These are phyloP conservation scores for Mechanitis messenoides DNA, from an alignment of 2,888 invertebrate genomes.

Conservation along the genomic window DNA sequence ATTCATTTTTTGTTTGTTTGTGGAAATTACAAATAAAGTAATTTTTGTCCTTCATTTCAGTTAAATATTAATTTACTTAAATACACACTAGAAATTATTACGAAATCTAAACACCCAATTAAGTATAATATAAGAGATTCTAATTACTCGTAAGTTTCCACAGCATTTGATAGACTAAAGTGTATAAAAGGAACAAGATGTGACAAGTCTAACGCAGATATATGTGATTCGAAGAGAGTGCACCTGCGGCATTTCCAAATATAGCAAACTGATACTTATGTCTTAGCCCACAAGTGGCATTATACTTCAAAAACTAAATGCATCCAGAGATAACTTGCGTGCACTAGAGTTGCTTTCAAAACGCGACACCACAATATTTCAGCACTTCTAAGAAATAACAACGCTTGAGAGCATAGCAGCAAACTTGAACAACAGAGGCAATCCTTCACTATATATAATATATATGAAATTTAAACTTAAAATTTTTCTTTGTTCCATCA, in stretches of 20 bases:
- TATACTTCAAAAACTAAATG: constrained; percentile 37
- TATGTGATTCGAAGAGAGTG: constrained; percentile 68
- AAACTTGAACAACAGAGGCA: constrained; percentile 55
- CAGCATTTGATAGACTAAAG: constrained; percentile 32
- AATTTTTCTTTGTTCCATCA: constrained; percentile 20
- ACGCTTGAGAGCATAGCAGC: constrained; percentile 58
- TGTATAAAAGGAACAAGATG: constrained; percentile 49
- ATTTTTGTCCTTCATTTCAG: too few species aligned
- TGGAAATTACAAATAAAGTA: too few species aligned
- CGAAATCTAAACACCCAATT: too few species aligned
- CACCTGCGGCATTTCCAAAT: constrained; percentile 53
- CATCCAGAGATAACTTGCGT: constrained; percentile 53
- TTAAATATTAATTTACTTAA: too few species aligned
- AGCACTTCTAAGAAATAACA: constrained; percentile 70
- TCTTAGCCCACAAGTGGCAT: constrained; percentile 30
- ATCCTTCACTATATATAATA: constrained; percentile 55
- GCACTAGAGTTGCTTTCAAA: constrained; percentile 45
- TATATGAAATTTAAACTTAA: constrained; percentile 41
- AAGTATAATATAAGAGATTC: constrained; percentile 1
- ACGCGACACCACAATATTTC: constrained; percentile 63
- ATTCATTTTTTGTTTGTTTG: too few species aligned
- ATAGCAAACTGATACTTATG: constrained; percentile 37
- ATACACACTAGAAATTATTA: too few species aligned
- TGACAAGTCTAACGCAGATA: constrained; percentile 63
- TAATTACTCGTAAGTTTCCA: constrained; percentile 31